phyloP scores from a whole-genome alignment of 35 echinoderm and acorn worm species.

The Amphiura filiformis region DNA sequence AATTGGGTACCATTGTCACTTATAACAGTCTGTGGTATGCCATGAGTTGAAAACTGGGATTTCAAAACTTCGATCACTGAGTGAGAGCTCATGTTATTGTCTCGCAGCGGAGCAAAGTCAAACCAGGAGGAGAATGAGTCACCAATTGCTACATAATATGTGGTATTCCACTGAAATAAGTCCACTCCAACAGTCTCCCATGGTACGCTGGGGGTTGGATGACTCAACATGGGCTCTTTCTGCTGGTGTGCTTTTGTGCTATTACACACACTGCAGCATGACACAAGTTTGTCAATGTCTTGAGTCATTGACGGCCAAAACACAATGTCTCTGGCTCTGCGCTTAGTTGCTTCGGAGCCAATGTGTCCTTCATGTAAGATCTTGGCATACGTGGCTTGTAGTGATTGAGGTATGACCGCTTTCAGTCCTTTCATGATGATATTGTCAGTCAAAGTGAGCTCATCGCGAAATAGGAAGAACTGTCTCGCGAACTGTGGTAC shows the following conservation, averaged over 20 bases:
- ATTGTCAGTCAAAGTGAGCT: neutral
- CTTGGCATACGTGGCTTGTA: neutral
- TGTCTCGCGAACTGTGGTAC: neutral
- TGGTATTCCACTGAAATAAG: neutral
- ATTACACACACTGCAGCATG: neutral
- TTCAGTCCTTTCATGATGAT: conserved; percentile 16
- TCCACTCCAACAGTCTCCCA: conserved; percentile 24
- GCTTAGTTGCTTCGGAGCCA: neutral
- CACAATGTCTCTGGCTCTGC: neutral
- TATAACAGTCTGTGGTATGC: conserved; percentile 18
- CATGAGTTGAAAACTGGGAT: conserved; percentile 18
- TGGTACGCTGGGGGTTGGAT: neutral
- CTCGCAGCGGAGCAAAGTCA: neutral
- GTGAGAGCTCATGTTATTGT: neutral
- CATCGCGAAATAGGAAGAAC: neutral
- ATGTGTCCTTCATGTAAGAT: conserved; percentile 1
- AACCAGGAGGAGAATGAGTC: conserved; percentile 29
- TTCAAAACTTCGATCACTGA: conserved; percentile 1
- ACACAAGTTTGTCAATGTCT: neutral
- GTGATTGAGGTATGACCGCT: neutral
- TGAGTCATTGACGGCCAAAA: neutral
- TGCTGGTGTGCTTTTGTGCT: neutral
- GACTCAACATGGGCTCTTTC: neutral
- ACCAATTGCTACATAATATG: conserved; percentile 20
- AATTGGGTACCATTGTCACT: conserved; percentile 27